A percentile compares a stretch with the other conserved stretches of the same genome.
These are phyloP conservation scores for Batillaria attramentaria DNA, from an alignment of 1,140 invertebrate species.

Conservation along the genomic window DNA sequence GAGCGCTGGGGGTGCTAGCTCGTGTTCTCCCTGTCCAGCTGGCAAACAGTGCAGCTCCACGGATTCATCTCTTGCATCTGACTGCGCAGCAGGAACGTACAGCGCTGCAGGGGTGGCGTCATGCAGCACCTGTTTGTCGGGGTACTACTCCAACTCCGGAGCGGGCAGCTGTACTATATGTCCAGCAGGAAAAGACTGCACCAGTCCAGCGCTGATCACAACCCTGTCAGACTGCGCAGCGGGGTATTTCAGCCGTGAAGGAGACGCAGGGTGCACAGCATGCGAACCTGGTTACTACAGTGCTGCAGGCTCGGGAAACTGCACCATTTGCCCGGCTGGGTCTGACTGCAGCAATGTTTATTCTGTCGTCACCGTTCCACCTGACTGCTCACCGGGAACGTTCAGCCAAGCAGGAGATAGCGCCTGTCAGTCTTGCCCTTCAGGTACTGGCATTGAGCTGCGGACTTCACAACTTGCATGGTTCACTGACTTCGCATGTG, in stretches of 20 bases:
- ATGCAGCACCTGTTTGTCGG: conserved; percentile 57
- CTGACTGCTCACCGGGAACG: conserved; percentile 57
- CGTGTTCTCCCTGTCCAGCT: conserved; percentile 62
- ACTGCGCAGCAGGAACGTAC: conserved; percentile 61
- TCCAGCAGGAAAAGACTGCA: conserved; percentile 51
- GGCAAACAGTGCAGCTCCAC: conserved; percentile 57
- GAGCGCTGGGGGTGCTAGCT: conserved; percentile 56
- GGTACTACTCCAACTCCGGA: conserved; percentile 50
- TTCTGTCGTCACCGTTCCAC: conserved; percentile 46
- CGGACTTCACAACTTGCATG: too few relatives aligned
- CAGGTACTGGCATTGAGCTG: too few relatives aligned
- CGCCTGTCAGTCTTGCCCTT: conserved; percentile 59
- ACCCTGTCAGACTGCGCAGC: conserved; percentile 37
- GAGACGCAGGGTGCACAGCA: conserved; percentile 27
- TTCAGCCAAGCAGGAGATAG: conserved; percentile 53
- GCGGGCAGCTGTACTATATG: conserved; percentile 46
- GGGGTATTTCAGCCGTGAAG: conserved; percentile 35
- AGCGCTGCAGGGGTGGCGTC: conserved; percentile 43
- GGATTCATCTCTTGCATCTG: conserved; percentile 46
- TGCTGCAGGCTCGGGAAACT: conserved; percentile 46
- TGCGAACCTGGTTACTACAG: conserved; percentile 63
- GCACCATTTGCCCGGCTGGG: conserved; percentile 61
- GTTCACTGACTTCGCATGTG: too few relatives aligned
- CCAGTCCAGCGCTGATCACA: conserved; percentile 27
- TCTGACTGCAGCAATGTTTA: conserved; percentile 58